Conservation (phyloP, 37 sponge, comb jelly and placozoan species). For the Oopsacas minuta region DNA sequence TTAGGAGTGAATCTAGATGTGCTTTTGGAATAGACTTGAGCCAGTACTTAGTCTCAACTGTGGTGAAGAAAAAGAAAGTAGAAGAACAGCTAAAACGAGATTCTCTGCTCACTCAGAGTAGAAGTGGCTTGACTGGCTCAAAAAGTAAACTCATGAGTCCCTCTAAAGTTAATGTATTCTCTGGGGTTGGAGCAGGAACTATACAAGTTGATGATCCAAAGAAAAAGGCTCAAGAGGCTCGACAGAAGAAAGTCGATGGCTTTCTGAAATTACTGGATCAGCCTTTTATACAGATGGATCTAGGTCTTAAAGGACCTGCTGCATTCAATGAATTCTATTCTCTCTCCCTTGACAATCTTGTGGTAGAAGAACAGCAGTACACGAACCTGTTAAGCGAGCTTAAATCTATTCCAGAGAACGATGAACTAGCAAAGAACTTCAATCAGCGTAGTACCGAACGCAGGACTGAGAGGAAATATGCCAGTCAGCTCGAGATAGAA, state of each 20-base stretch:
- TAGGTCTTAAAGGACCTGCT: neutral
- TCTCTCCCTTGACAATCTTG: neutral
- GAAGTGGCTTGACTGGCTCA: neutral
- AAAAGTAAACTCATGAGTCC: neutral
- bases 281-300: slow-evolving; percentile 6
- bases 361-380: slow-evolving; percentile 4
- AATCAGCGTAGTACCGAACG: neutral
- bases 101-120: neutral
- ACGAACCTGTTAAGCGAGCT: neutral
- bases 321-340: slow-evolving; percentile 6
- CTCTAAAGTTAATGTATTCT: neutral
- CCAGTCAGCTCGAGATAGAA: neutral
- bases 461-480: neutral
- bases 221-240: neutral
- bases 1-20: neutral
- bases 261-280: neutral
- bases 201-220: neutral
- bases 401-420: slow-evolving; percentile 11
- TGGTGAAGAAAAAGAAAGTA: neutral
- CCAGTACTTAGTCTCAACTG: neutral
- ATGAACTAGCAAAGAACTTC: neutral
- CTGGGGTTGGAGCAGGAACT: neutral
- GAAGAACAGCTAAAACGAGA: neutral
- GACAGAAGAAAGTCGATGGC: slow-evolving; percentile 1
- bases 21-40: neutral